Conservation (phyloP, 2,797 vertebrate genomes). For the Xenopus petersii region DNA sequence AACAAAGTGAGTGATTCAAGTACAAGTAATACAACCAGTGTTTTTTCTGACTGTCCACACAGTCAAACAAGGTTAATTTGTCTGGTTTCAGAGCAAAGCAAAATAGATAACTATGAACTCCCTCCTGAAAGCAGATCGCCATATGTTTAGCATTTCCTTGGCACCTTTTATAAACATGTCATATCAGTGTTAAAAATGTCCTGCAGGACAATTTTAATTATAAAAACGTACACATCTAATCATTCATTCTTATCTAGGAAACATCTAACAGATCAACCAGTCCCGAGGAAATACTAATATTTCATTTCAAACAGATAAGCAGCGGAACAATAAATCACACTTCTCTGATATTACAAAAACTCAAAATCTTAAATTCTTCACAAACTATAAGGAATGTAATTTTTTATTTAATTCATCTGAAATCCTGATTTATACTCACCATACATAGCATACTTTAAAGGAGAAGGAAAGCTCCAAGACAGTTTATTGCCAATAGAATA, state of each 20-base stretch:
- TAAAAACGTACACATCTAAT: neutral
- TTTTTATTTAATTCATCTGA: neutral
- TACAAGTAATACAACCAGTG: too few relatives aligned
- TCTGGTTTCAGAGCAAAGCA: too few relatives aligned
- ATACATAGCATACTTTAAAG: conserved; percentile 60
- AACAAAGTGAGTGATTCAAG: too few relatives aligned
- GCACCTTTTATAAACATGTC: neutral
- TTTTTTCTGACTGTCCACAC: too few relatives aligned
- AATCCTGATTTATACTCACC: conserved; percentile 59
- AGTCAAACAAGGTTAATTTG: too few relatives aligned
- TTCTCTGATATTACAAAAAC: neutral
- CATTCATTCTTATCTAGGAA: neutral
- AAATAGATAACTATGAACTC: too few relatives aligned
- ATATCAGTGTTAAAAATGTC: neutral
- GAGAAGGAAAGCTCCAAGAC: too few relatives aligned
- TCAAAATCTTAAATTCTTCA: neutral
- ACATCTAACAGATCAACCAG: neutral
- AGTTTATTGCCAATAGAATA: too few relatives aligned
- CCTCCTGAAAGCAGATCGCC: too few relatives aligned
- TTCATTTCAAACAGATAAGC: neutral
- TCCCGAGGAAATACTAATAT: neutral
- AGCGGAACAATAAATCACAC: neutral
- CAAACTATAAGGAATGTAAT: neutral
- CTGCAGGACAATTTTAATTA: neutral
- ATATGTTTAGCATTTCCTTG: neutral